Percentiles rank a stretch among this genome's conserved stretches.
Evolutionary conservation across 2,797 vertebrate species (phyloP).

Genomic region (Acanthopagrus latus): DNA sequence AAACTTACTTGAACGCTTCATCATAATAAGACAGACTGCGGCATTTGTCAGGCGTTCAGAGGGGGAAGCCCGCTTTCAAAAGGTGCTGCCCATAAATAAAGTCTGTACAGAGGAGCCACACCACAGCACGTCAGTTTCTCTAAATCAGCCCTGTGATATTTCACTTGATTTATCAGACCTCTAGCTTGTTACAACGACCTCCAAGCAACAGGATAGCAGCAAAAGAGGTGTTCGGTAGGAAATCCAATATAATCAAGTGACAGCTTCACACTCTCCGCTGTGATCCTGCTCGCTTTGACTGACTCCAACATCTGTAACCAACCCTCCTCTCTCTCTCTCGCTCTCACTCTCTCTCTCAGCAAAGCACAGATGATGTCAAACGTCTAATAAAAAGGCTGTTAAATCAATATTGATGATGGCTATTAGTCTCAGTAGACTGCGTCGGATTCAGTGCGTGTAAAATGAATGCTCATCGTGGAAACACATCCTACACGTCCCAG

Average conservation of each 20-base stretch:
- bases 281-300: background rate
- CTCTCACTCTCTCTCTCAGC: background rate
- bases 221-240: constrained; percentile 9
- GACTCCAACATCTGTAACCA: constrained; percentile 12
- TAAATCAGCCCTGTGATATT: constrained; percentile 40
- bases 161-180: constrained; percentile 45
- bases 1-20: constrained; percentile 32
- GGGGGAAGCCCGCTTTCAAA: constrained; percentile 17
- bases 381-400: constrained; percentile 14
- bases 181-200: constrained; percentile 15
- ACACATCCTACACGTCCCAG: constrained; percentile 5
- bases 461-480: constrained; percentile 10
- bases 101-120: constrained; percentile 5
- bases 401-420: constrained; percentile 17
- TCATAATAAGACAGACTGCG: constrained; percentile 33
- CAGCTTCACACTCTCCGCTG: background rate
- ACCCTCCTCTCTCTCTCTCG: background rate
- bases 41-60: constrained; percentile 44
- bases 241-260: constrained; percentile 23
- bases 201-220: constrained; percentile 15
- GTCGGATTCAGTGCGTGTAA: background rate
- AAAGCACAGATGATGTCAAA: constrained; percentile 21
- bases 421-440: background rate
- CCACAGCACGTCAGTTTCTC: constrained; percentile 19
- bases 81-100: constrained; percentile 49